phyloP scores from a whole-genome alignment of 1,140 invertebrate genomes.

The Pogonomyrmex barbatus region DNA sequence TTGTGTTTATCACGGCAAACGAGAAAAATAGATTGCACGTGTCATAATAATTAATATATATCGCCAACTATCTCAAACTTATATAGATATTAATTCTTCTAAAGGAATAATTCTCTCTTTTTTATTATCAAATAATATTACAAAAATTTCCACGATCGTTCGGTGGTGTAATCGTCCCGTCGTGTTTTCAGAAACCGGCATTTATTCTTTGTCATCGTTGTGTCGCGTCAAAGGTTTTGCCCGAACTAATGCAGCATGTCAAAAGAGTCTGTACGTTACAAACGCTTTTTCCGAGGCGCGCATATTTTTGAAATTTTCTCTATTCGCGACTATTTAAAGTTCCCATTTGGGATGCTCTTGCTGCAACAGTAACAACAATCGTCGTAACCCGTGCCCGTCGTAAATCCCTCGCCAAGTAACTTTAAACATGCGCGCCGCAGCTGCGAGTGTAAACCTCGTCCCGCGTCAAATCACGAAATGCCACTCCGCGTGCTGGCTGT shows the following conservation, averaged over 20 bases:
- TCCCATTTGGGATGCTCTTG: slow-evolving; percentile 28
- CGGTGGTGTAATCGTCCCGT: neutral
- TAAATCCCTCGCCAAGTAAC: slow-evolving; percentile 64
- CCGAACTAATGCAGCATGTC: neutral
- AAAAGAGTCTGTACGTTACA: slow-evolving; percentile 22
- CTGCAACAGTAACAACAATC: slow-evolving; percentile 62
- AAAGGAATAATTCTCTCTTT: neutral
- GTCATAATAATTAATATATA: neutral
- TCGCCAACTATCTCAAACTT: too few relatives aligned
- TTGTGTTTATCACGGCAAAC: neutral
- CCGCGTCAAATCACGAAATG: slow-evolving; percentile 57
- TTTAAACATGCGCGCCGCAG: slow-evolving; percentile 63
- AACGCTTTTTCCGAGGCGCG: slow-evolving; percentile 26
- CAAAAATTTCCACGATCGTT: neutral
- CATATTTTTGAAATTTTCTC: slow-evolving; percentile 51
- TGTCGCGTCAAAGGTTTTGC: slow-evolving; percentile 31
- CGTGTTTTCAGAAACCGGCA: neutral
- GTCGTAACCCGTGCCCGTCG: slow-evolving; percentile 40
- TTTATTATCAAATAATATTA: slow-evolving; percentile 16
- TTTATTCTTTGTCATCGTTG: slow-evolving; percentile 24
- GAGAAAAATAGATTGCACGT: neutral
- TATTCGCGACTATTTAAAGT: slow-evolving; percentile 56
- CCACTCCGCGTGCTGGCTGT: slow-evolving; percentile 45
- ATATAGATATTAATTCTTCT: neutral
- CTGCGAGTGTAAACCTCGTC: slow-evolving; percentile 59